Evolutionary conservation across 30 jellyfish, hydroid and myxozoan species (phyloP).

Genomic region (Clytia hemisphaerica): DNA sequence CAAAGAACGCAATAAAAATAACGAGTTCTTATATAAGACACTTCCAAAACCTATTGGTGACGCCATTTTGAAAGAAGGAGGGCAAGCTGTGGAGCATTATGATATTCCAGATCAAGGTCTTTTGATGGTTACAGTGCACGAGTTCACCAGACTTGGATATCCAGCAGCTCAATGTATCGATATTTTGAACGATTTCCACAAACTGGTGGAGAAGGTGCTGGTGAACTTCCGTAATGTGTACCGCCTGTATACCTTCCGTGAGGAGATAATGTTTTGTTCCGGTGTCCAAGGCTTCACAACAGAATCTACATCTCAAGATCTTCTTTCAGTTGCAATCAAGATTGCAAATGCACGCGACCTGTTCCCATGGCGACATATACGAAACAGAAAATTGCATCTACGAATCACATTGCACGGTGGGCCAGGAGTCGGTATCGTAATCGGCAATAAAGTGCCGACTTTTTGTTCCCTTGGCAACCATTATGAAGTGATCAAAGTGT

Average conservation of each 20-base stretch:
- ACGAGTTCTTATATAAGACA: conserved; percentile 15
- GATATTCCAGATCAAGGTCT: not conserved
- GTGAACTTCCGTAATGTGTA: not conserved
- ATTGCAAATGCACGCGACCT: not conserved
- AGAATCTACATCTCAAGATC: not conserved
- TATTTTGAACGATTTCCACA: conserved; percentile 23
- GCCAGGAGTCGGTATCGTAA: conserved; percentile 26
- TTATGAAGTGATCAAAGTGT: too few relatives aligned
- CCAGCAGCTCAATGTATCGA: conserved; percentile 7
- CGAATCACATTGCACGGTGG: conserved; percentile 17
- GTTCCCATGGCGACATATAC: conserved; percentile 22
- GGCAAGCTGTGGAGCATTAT: conserved; percentile 17
- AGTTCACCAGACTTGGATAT: not conserved
- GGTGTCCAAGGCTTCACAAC: conserved; percentile 14
- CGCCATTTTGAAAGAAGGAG: conserved; percentile 20
- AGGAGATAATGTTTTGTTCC: conserved; percentile 15
- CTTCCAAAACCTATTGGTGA: conserved; percentile 32
- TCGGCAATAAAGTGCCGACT: conserved; percentile 29
- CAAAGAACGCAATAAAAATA: conserved; percentile 27
- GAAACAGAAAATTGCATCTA: not conserved
- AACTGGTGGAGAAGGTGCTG: conserved; percentile 12
- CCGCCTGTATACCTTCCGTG: conserved; percentile 4
- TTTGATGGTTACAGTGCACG: not conserved
- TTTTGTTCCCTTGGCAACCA: too few relatives aligned
- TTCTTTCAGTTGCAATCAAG: conserved; percentile 25